These are phyloP conservation scores for Galemys pyrenaicus DNA, from an alignment of 2,113 vertebrate species.

Conservation along the genomic window DNA sequence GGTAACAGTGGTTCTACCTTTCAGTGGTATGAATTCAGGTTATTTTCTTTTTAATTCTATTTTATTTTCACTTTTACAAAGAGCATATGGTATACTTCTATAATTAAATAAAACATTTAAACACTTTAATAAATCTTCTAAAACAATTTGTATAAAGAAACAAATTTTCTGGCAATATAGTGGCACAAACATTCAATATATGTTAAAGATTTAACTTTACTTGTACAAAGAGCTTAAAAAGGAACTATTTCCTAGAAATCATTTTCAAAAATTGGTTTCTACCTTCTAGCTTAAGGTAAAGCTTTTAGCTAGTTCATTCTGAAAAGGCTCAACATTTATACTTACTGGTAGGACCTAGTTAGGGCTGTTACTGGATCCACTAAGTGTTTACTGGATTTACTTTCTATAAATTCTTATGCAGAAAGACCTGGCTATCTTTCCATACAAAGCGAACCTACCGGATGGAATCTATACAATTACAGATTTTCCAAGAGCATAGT, in stretches of 20 bases:
- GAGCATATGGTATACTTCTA: background rate
- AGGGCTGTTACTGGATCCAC: background rate
- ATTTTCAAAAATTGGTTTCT: background rate
- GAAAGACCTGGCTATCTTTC: background rate
- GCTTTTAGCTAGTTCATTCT: background rate
- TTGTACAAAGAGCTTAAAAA: background rate
- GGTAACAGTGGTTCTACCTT: background rate
- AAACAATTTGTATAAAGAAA: background rate
- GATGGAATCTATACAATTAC: background rate
- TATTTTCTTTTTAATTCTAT: background rate
- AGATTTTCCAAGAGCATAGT: background rate
- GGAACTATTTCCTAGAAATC: background rate
- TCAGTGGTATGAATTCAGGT: background rate
- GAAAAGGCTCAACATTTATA: background rate
- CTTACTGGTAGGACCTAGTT: background rate
- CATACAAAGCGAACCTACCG: background rate
- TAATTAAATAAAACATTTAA: background rate
- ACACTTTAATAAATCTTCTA: background rate
- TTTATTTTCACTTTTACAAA: conserved; percentile 14
- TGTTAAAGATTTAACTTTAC: background rate
- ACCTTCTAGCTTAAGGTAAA: background rate
- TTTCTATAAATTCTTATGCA: background rate
- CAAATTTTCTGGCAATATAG: conserved; percentile 3
- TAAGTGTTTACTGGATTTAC: background rate
- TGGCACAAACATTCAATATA: conserved; percentile 12